Conservation (phyloP, 2,888 invertebrate genomes). For the Andrena flavipes region DNA sequence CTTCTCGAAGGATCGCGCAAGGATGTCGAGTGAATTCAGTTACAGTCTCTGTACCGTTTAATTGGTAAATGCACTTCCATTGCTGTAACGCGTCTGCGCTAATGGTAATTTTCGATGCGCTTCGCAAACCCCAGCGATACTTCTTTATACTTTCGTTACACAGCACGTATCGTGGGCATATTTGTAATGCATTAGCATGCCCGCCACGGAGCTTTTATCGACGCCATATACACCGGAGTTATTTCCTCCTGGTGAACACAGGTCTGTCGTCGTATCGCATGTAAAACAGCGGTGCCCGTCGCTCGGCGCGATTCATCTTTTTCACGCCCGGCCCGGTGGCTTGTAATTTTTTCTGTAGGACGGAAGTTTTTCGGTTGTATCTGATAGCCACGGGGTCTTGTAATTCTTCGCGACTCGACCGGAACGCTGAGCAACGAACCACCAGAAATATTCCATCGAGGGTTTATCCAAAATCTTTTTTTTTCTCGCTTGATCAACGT, state of each 20-base stretch:
- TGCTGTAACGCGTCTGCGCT: neutral
- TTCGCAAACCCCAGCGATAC: neutral
- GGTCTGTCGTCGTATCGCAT: constrained; percentile 52
- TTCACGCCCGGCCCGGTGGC: constrained; percentile 55
- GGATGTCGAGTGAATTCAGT: too few species aligned
- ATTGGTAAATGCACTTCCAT: too few species aligned
- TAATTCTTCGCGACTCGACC: neutral
- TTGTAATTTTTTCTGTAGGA: constrained; percentile 53
- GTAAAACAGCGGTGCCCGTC: constrained; percentile 52
- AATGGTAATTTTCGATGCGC: neutral
- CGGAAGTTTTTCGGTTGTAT: constrained; percentile 55
- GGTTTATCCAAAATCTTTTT: neutral
- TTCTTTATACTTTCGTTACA: constrained; percentile 6
- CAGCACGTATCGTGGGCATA: constrained; percentile 9
- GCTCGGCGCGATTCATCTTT: constrained; percentile 58
- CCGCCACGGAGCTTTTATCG: constrained; percentile 52
- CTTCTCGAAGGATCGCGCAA: too few species aligned
- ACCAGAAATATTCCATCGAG: neutral
- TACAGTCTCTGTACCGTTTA: too few species aligned
- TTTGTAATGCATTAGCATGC: constrained; percentile 59
- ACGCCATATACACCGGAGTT: constrained; percentile 53
- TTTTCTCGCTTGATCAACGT: neutral
- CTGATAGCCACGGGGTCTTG: constrained; percentile 33
- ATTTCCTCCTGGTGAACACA: constrained; percentile 56
- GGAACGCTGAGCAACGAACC: too few species aligned